Evolutionary conservation across 2,113 vertebrate species (phyloP).

Genomic region (Felis catus): DNA sequence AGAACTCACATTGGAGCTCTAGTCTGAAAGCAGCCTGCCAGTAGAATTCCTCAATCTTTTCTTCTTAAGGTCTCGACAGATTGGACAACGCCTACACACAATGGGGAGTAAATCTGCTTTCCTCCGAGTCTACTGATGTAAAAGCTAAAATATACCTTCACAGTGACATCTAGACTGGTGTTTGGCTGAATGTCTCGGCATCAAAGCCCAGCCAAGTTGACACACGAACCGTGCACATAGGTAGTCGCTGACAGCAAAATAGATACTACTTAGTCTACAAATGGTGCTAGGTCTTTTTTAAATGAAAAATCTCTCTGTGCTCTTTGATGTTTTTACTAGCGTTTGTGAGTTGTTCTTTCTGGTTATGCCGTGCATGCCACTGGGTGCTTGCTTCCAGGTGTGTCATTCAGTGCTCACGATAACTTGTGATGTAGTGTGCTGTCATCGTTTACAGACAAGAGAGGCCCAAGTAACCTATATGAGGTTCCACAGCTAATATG

Average conservation of each 20-base stretch:
- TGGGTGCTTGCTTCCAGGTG: not conserved
- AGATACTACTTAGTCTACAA: not conserved
- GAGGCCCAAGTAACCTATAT: not conserved
- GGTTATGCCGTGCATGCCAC: too few species aligned
- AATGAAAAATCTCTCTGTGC: not conserved
- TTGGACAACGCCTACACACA: not conserved
- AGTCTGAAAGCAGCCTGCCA: not conserved
- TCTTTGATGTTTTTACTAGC: not conserved
- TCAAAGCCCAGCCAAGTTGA: not conserved
- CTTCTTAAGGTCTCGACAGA: not conserved
- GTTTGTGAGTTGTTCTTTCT: not conserved
- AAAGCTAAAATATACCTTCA: not conserved
- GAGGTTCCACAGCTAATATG: not conserved
- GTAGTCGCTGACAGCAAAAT: not conserved
- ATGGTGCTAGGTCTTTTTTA: not conserved
- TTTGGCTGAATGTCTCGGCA: not conserved
- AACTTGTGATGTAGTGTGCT: not conserved
- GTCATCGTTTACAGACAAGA: not conserved
- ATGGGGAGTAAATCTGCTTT: not conserved
- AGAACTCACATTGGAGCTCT: not conserved
- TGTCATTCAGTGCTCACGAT: not conserved
- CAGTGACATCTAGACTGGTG: not conserved
- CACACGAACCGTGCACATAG: not conserved
- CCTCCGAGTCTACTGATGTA: not conserved
- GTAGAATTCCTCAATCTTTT: not conserved